Conservation (phyloP, 2,888 invertebrate genomes). For the Myopa testacea region DNA sequence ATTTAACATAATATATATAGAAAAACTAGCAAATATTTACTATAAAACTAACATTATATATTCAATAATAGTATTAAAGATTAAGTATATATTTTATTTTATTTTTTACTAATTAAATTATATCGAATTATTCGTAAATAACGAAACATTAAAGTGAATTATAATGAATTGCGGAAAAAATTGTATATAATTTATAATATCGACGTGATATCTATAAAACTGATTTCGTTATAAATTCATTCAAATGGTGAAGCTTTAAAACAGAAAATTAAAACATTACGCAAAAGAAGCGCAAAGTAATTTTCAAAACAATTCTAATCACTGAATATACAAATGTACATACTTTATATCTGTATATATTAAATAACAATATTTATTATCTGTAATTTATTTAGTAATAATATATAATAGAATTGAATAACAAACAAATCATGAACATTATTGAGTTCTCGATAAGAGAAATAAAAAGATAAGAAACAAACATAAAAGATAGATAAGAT, state of each 20-base stretch:
- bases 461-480: no score
- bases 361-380: no score
- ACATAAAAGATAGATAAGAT: no score
- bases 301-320: not conserved
- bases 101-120: slow-evolving; percentile 14
- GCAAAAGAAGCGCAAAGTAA: not conserved
- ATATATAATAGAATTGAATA: no score
- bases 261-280: not conserved
- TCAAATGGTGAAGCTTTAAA: slow-evolving; percentile 49
- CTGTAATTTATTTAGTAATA: no score
- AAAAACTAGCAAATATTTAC: slow-evolving; percentile 29
- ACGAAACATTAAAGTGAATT: not conserved
- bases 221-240: slow-evolving; percentile 26
- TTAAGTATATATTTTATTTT: slow-evolving; percentile 20
- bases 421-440: no score
- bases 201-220: not conserved
- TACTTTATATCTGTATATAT: no score
- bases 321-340: not conserved
- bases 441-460: no score
- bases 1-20: not conserved
- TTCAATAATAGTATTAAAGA: slow-evolving; percentile 29
- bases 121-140: not conserved
- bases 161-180: no score
- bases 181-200: slow-evolving; percentile 5
- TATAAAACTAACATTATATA: slow-evolving; percentile 35